Conservation (phyloP, 30 jellyfish, hydroid and myxozoan genomes). For the Turritopsis rubra region DNA sequence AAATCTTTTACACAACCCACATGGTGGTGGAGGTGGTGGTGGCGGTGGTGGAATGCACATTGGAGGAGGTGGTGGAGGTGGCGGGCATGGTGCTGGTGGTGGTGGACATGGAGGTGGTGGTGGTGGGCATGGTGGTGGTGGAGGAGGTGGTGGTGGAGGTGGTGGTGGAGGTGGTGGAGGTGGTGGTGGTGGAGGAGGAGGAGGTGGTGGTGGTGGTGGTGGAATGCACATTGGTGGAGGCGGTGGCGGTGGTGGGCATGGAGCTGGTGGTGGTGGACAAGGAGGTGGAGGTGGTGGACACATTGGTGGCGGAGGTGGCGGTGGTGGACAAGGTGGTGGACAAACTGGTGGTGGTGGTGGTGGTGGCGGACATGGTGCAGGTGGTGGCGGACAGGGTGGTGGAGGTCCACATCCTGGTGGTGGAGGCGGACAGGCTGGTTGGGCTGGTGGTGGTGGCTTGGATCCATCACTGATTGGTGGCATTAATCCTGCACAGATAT, state of each 20-base stretch:
- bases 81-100: slow-evolving; percentile 36
- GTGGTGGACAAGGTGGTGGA: slow-evolving; percentile 49
- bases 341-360: slow-evolving; percentile 17
- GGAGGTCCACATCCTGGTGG: slow-evolving; percentile 44
- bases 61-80: slow-evolving; percentile 50
- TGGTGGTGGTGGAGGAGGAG: slow-evolving; percentile 36
- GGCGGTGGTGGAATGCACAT: slow-evolving; percentile 28
- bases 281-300: slow-evolving; percentile 47
- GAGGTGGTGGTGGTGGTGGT: slow-evolving; percentile 40
- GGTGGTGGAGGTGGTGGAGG: slow-evolving; percentile 34
- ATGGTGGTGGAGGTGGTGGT: slow-evolving; percentile 29
- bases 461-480: slow-evolving; percentile 45
- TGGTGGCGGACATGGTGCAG: slow-evolving; percentile 30
- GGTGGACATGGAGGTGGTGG: slow-evolving; percentile 38
- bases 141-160: slow-evolving; percentile 39
- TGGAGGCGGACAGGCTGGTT: slow-evolving; percentile 32
- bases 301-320: slow-evolving; percentile 38
- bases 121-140: slow-evolving; percentile 50
- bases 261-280: slow-evolving; percentile 43
- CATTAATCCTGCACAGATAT: slow-evolving; percentile 23
- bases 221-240: slow-evolving; percentile 24
- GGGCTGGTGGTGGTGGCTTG: slow-evolving; percentile 43
- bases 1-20: slow-evolving; percentile 36
- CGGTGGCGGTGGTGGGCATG: slow-evolving; percentile 31
- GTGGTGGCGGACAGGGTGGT: slow-evolving; percentile 48